These are phyloP conservation scores for Okamejei kenojei DNA, from an alignment of 2,797 vertebrate species.

Conservation along the genomic window DNA sequence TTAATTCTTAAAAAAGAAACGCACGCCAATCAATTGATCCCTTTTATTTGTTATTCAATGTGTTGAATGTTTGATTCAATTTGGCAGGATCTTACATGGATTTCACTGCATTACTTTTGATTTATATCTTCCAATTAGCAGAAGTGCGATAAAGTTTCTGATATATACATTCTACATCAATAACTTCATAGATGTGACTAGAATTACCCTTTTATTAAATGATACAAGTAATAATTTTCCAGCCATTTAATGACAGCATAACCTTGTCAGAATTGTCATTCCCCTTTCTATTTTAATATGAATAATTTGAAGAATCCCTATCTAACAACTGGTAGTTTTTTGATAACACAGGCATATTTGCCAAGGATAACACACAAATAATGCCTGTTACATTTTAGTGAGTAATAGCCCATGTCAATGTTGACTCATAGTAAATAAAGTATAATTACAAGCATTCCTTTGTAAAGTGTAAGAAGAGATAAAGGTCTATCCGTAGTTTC, in stretches of 20 bases:
- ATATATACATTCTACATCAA: background rate
- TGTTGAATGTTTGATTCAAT: background rate
- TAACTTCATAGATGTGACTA: background rate
- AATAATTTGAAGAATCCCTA: background rate
- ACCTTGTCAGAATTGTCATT: background rate
- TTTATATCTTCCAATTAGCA: background rate
- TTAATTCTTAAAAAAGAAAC: slow-evolving; percentile 8
- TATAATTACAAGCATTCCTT: background rate
- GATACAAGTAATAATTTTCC: background rate
- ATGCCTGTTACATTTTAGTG: background rate
- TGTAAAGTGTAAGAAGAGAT: background rate
- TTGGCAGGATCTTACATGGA: background rate
- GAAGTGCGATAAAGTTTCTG: background rate
- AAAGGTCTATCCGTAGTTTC: background rate
- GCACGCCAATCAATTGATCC: background rate
- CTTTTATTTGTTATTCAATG: background rate
- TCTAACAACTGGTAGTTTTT: background rate
- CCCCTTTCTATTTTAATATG: background rate
- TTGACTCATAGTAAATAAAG: background rate
- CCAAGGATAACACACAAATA: background rate
- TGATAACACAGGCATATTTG: background rate
- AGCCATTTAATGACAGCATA: background rate
- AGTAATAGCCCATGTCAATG: background rate
- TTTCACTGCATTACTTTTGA: background rate
- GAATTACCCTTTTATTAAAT: background rate